phyloP scores from a whole-genome alignment of 2,888 invertebrate species.

The Syrphus vitripennis region DNA sequence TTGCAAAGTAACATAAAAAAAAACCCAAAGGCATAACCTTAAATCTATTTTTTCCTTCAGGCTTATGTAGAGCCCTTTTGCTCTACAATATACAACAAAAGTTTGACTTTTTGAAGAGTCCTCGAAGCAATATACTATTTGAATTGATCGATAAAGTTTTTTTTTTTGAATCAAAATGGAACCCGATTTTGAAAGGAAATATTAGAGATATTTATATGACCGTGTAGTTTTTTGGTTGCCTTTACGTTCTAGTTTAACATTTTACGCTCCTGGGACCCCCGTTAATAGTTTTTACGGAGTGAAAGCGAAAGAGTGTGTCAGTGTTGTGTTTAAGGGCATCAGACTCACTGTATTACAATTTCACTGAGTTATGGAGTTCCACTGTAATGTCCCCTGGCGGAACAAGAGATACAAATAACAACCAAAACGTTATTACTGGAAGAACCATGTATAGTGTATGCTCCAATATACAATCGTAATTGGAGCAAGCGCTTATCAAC shows the following conservation, averaged over 20 bases:
- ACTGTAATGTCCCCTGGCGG: too few species aligned
- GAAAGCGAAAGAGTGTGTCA: too few species aligned
- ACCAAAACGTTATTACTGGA: too few species aligned
- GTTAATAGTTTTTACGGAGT: too few species aligned
- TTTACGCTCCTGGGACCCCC: too few species aligned
- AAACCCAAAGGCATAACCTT: conserved; percentile 56
- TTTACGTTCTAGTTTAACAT: background rate
- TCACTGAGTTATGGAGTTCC: too few species aligned
- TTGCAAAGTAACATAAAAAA: conserved; percentile 61
- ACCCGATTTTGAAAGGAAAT: background rate
- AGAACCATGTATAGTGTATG: too few species aligned
- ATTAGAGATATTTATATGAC: background rate
- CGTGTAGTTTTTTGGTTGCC: background rate
- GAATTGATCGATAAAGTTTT: conserved; percentile 20
- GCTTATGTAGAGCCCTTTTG: background rate
- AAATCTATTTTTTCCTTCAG: conserved; percentile 22
- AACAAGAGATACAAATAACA: too few species aligned
- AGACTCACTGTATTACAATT: too few species aligned
- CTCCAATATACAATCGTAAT: too few species aligned
- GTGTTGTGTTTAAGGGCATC: too few species aligned
- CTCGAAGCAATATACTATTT: conserved; percentile 35
- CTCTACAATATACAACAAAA: background rate
- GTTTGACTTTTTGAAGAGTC: conserved; percentile 48
- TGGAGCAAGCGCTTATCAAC: too few species aligned
- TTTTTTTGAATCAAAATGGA: background rate